A percentile compares a stretch with the other conserved stretches of the same genome.
Evolutionary conservation across 1,140 invertebrate genomes (phyloP).

Genomic region (Samia ricini): DNA sequence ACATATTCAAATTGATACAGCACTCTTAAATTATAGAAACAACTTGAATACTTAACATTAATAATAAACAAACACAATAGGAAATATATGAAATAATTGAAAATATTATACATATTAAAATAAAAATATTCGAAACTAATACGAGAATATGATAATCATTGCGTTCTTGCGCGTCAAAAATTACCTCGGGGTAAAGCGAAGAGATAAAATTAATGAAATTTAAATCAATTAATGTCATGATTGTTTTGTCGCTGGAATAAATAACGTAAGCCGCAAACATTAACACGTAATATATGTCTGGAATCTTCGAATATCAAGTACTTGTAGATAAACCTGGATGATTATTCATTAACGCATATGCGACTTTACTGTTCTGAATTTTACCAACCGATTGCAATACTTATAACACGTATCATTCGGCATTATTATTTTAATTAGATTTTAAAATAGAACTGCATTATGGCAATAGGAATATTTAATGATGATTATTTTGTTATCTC

Average conservation of each 20-base stretch:
- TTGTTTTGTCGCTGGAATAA: not conserved
- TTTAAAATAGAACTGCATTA: no score
- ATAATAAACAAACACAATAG: no score
- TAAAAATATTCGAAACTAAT: not conserved
- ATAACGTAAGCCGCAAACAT: not conserved
- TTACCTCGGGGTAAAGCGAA: not conserved
- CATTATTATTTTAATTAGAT: no score
- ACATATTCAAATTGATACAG: no score
- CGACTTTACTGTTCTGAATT: no score
- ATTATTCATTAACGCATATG: not conserved
- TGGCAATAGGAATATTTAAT: no score
- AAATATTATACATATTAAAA: not conserved
- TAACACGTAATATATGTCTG: conserved; percentile 16
- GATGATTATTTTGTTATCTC: no score
- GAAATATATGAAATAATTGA: not conserved
- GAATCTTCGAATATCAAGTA: not conserved
- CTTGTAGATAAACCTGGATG: not conserved
- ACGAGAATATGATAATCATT: not conserved
- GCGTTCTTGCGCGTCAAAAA: not conserved
- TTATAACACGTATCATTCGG: no score
- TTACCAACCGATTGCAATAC: no score
- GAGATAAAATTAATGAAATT: not conserved
- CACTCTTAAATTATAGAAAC: no score
- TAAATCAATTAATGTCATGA: not conserved
- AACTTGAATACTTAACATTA: no score